Conservation (phyloP, 2,888 invertebrate genomes). For the Xestia rhomboidea region DNA sequence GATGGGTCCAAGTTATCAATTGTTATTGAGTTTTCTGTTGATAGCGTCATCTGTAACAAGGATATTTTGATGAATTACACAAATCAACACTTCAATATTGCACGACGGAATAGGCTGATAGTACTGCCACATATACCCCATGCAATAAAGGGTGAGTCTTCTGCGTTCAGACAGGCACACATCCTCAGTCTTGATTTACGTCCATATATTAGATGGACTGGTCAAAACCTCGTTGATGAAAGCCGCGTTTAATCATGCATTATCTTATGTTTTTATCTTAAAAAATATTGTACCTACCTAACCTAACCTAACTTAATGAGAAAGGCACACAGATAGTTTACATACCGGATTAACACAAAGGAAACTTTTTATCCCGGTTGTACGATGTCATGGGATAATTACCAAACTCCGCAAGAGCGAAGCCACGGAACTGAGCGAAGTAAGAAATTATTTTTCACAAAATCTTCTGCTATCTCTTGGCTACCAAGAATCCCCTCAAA, state of each 20-base stretch:
- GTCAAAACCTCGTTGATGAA: background rate
- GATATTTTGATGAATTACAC: background rate
- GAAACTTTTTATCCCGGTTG: background rate
- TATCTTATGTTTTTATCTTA: background rate
- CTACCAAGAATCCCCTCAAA: background rate
- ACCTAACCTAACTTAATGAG: no score
- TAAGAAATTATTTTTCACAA: background rate
- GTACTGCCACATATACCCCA: background rate
- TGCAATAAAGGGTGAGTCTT: background rate
- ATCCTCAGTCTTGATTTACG: background rate
- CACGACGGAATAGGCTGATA: background rate
- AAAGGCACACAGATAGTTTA: background rate
- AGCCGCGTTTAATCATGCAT: background rate
- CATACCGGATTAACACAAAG: background rate
- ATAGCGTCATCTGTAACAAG: slow-evolving; percentile 84
- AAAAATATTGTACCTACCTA: background rate
- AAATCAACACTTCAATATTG: background rate
- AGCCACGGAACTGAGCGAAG: background rate
- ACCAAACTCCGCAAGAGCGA: background rate
- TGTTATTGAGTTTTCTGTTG: slow-evolving; percentile 90
- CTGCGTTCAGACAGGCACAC: no score
- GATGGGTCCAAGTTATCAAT: slow-evolving; percentile 94
- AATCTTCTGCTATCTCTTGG: background rate
- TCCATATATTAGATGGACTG: background rate
- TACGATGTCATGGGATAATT: background rate